Base-by-base conservation (phyloP, 1,140 invertebrate species). In the Neomicropteryx cornuta region DNA sequence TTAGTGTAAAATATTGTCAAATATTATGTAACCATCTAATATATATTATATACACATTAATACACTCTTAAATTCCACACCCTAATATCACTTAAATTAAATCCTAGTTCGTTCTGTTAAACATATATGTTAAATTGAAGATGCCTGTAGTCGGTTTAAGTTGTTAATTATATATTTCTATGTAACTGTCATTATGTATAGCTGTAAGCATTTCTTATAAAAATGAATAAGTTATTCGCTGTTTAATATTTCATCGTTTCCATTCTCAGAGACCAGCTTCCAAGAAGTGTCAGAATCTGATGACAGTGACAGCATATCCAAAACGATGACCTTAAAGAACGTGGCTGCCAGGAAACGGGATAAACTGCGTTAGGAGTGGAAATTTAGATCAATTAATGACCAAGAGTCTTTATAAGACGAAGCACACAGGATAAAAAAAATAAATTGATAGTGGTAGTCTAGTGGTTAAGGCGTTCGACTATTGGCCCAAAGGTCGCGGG, bases 241-340 rank as follows among this genome's bases (percentile, higher is more conserved):
- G 17, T 36, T 36, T 29, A 4, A 27, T 14, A 37, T 37, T 39
- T 21, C 22, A 10, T n/a, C n/a, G n/a, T n/a, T n/a, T n/a, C n/a
- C n/a, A n/a, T 42, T 66, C 58, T 20, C 54, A 66, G 64, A 68
- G 51, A 68, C 65, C 16, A 68, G 65, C 50, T 68, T 68, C 41
- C 65, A 68, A 57, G 58, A 58, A 52, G 51, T 62, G 42, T 68
- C 65, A 2, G 65, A 68, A 37, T 68, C 65, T n/a, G 65, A 67
- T 46, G 64, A 67, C 31, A 67, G 64, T 38, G 64, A 67, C 31
- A 65, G 61, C 32, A 53, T 67, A 28, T 66, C 64, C 16, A 49
- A 62, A 46, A 60, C 62, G 1, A 59, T 61, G 1, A 66, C 64
- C n/a, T 48, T 67, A 8, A 63, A 60, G 43, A 66, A n/a, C n/a